Percentiles rank a stretch among this genome's conserved stretches.
Evolutionary conservation across 2,888 invertebrate genomes (phyloP).

Genomic region (Orchestes rusci): DNA sequence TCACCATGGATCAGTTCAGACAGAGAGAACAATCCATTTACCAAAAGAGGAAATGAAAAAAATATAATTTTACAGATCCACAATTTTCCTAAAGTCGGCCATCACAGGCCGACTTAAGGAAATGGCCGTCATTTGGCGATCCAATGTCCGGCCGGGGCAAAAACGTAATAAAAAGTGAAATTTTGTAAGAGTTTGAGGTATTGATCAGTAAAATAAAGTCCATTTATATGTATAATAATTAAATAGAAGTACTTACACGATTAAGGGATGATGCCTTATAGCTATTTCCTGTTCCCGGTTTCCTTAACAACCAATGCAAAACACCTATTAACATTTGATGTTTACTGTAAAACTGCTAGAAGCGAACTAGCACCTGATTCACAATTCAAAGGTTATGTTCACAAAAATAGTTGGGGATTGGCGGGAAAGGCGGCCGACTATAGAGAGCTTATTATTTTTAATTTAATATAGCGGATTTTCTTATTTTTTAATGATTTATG

Average conservation of each 20-base stretch:
- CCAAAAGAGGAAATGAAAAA: conserved; percentile 4
- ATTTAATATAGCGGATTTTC: conserved; percentile 5
- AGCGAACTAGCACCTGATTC: conserved; percentile 5
- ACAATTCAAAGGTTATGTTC: conserved; percentile 4
- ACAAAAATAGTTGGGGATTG: conserved; percentile 3
- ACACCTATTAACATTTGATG: background rate
- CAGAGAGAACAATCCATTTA: conserved; percentile 3
- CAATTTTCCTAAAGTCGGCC: conserved; percentile 5
- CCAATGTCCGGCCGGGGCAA: conserved; percentile 7
- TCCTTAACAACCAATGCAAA: conserved; percentile 7
- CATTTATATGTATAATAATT: conserved; percentile 6
- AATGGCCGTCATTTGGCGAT: background rate
- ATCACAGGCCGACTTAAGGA: conserved; percentile 2
- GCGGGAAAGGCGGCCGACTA: conserved; percentile 7
- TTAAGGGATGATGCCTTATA: conserved; percentile 3
- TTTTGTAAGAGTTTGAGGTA: conserved; percentile 3
- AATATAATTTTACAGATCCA: conserved; percentile 4
- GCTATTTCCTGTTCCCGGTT: background rate
- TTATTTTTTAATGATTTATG: conserved; percentile 1
- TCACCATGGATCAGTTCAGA: conserved; percentile 1
- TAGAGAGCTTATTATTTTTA: conserved; percentile 6
- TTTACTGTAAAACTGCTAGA: conserved; percentile 2
- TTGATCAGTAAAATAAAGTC: conserved; percentile 4
- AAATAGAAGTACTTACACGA: conserved; percentile 2
- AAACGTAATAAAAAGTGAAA: conserved; percentile 5